A percentile compares a stretch with the other conserved stretches of the same genome.
Evolutionary conservation across 1,140 invertebrate genomes (phyloP).

Genomic region (Battus philenor): DNA sequence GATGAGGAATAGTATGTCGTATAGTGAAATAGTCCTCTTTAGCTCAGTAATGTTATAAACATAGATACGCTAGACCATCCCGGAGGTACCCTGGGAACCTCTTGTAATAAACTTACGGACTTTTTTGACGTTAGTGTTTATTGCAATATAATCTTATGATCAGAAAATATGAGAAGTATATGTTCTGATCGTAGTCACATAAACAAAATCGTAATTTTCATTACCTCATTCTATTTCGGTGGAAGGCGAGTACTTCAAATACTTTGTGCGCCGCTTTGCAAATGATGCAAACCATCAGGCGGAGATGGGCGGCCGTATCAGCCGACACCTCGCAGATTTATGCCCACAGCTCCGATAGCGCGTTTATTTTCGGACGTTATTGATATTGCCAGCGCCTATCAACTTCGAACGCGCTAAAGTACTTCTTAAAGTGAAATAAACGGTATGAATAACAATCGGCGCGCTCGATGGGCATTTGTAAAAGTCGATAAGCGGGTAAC

Average conservation of each 20-base stretch:
- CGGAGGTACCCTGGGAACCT: no score
- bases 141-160: no score
- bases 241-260: conserved; percentile 33
- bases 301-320: conserved; percentile 56
- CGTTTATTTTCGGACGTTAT: conserved; percentile 61
- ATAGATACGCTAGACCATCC: no score
- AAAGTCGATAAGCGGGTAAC: conserved; percentile 12
- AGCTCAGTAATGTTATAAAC: no score
- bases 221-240: conserved; percentile 10
- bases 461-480: conserved; percentile 28
- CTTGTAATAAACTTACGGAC: no score
- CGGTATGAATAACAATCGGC: conserved; percentile 41
- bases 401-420: conserved; percentile 61
- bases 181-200: no score
- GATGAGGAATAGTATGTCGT: no score
- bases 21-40: no score
- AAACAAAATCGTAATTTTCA: no score
- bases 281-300: conserved; percentile 70
- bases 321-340: conserved; percentile 70
- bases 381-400: conserved; percentile 67
- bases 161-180: no score
- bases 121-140: no score
- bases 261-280: conserved; percentile 64
- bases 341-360: conserved; percentile 45
- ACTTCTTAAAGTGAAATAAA: conserved; percentile 52